Percentiles rank a stretch among this genome's conserved stretches.
Evolutionary conservation across 1,140 invertebrate species (phyloP).

Genomic region (Eueides isabella): DNA sequence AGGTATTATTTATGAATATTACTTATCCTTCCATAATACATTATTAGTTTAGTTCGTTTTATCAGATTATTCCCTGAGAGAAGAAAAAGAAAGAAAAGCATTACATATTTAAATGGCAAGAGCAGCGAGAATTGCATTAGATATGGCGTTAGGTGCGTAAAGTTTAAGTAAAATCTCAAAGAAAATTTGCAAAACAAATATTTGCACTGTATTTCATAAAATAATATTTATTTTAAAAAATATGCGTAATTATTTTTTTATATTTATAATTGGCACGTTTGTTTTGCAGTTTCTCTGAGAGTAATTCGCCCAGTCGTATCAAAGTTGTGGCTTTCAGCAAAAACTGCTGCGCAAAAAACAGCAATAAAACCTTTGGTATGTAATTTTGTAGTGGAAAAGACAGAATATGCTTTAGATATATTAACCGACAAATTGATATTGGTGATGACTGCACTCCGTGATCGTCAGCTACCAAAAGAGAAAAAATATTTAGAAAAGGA

Average conservation of each 20-base stretch:
- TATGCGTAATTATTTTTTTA: constrained; percentile 1
- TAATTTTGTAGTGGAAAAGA: constrained; percentile 54
- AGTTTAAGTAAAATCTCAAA: constrained; percentile 38
- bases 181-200: constrained; percentile 63
- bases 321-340: constrained; percentile 57
- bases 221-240: constrained; percentile 1
- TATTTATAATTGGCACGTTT: constrained; percentile 30
- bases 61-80: background rate
- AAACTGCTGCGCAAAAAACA: constrained; percentile 49
- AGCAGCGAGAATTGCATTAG: constrained; percentile 56
- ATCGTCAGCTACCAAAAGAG: constrained; percentile 56
- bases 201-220: background rate
- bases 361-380: constrained; percentile 54
- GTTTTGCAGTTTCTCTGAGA: constrained; percentile 74
- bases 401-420: constrained; percentile 48
- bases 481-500: constrained; percentile 61
- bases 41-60: background rate
- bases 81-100: background rate
- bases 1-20: background rate
- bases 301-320: constrained; percentile 56
- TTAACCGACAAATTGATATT: constrained; percentile 34
- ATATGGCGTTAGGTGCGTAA: constrained; percentile 59
- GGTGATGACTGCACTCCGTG: constrained; percentile 52
- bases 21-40: background rate
- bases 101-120: constrained; percentile 48